Base-by-base conservation (phyloP, 2,797 vertebrate genomes). In the Aldrovandia affinis region DNA sequence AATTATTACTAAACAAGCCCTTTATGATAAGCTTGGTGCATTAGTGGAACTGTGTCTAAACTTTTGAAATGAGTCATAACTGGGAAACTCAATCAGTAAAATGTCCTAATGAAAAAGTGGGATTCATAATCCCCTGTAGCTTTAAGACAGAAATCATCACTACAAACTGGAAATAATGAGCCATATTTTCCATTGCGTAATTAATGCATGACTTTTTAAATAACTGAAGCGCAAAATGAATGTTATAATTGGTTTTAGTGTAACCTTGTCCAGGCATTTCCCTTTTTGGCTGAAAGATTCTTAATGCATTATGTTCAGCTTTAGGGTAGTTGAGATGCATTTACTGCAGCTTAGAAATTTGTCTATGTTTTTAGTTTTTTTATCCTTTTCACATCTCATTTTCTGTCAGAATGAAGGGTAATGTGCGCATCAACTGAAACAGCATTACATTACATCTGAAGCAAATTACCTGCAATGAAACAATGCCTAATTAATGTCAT, bases 201-300 rank as follows among this genome's bases (percentile, higher is more conserved):
- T 90, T 88, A 89, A 90, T 87, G 86, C 84, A 86, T 85, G 83
- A 85, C 86, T 88, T 89, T 89, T 82, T 85, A 86, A 90, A 89
- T 88, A 89, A 90, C 59, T 88, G 84, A 89, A 88, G 88, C 86
- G 81, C 87, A 88, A 90, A 89, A 89, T 87, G 82, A 89, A 86
- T 80, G 88, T 85, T 88, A 83, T 89, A 89, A 87, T 87, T 90
- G 87, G 87, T 87, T 89, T 85, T 84, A 82, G 82, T 83, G 85
- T 82, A 83, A 57, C 87, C 86, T 85, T 84, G 86, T 78, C 80
- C 79, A 78, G 81, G 80, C 80, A 80, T 85, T 80, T 80, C 85
- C 80, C 82, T 78, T 82, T 85, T 75, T 61, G 57, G 55, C 61
- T 59, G 52, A 81, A 57, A 75, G 33, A 59, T 25, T 44, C 57